A percentile compares a stretch with the other conserved stretches of the same genome.
phyloP scores from a whole-genome alignment of 1,140 invertebrate species.

The Aricia agestis region DNA sequence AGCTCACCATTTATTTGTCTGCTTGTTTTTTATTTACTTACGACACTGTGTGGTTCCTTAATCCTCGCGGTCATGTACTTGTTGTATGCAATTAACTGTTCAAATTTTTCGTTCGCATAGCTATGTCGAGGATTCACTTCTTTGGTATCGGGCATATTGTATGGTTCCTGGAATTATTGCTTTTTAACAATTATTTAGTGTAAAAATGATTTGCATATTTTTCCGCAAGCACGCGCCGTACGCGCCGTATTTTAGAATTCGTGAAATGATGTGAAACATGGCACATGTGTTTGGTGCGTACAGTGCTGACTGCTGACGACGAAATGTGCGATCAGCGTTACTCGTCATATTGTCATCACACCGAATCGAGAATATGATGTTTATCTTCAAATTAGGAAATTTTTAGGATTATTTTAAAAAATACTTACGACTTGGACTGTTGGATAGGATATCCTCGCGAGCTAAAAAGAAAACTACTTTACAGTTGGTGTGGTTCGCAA shows the following conservation, averaged over 20 bases:
- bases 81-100: constrained; percentile 54
- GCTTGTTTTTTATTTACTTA: constrained; percentile 26
- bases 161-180: constrained; percentile 48
- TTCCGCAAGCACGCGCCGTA: too few relatives aligned
- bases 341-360: too few relatives aligned
- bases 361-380: neutral
- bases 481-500: too few relatives aligned
- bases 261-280: too few relatives aligned
- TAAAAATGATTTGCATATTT: too few relatives aligned
- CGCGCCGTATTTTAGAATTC: too few relatives aligned
- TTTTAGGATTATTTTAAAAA: neutral
- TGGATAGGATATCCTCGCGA: neutral
- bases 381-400: too few relatives aligned
- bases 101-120: constrained; percentile 61
- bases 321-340: too few relatives aligned
- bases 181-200: neutral
- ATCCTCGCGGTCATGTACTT: constrained; percentile 55
- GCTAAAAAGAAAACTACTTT: neutral
- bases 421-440: neutral
- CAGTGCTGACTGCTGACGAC: too few relatives aligned
- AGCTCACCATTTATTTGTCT: too few relatives aligned
- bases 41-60: constrained; percentile 63
- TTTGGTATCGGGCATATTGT: constrained; percentile 54
- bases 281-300: too few relatives aligned
- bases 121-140: constrained; percentile 51